Percentiles rank a stretch among this genome's conserved stretches.
Evolutionary conservation across 1,140 invertebrate genomes (phyloP).

Genomic region (Eurosta solidaginis): DNA sequence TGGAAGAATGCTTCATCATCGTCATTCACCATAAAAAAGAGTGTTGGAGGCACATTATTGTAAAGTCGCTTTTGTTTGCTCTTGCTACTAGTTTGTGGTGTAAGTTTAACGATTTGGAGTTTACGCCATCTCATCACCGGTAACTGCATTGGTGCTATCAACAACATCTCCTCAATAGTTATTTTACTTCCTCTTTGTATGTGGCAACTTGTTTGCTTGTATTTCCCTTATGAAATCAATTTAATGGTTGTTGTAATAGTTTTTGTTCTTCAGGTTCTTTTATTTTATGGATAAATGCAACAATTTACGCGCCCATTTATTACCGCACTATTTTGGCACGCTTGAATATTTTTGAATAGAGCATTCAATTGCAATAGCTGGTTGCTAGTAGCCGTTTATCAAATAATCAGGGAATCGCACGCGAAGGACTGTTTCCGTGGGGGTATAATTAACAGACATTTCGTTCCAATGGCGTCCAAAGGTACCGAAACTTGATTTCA

Average conservation of each 20-base stretch:
- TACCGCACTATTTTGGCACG: not conserved
- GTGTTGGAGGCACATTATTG: constrained; percentile 7
- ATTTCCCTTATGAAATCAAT: not conserved
- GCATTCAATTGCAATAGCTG: not conserved
- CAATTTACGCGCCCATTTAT: constrained; percentile 21
- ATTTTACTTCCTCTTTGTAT: not conserved
- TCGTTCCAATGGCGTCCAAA: too few relatives aligned
- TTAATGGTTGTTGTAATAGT: not conserved
- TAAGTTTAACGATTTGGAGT: not conserved
- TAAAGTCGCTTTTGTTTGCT: not conserved
- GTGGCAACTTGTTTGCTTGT: not conserved
- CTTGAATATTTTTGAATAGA: not conserved
- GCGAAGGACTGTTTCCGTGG: not conserved
- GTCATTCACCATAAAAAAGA: constrained; percentile 16
- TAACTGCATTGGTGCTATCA: not conserved
- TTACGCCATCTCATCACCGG: not conserved
- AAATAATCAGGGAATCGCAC: not conserved
- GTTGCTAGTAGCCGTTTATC: not conserved
- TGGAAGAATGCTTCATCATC: not conserved
- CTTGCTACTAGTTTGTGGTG: not conserved
- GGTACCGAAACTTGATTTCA: too few relatives aligned
- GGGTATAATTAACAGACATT: not conserved
- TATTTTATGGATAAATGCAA: not conserved
- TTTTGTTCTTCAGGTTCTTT: not conserved
- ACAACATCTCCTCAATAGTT: constrained; percentile 8